Evolutionary conservation across 1,140 invertebrate genomes (phyloP), one percentile per base, ranked within the genome.

Genomic region (Drosophila repleta): DNA sequence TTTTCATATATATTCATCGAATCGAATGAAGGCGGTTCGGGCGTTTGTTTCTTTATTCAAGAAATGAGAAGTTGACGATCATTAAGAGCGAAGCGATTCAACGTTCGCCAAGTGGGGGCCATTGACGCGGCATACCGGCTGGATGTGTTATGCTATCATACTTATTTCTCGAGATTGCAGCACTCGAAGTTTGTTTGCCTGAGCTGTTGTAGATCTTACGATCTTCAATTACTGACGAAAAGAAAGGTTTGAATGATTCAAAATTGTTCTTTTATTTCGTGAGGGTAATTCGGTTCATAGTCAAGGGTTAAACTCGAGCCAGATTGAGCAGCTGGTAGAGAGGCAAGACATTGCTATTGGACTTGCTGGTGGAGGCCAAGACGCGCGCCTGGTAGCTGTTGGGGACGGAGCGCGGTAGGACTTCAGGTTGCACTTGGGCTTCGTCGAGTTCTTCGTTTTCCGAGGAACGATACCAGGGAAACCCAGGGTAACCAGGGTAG

Each of bases 321-420:
- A 85, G 69, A 35, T 85, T 85, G 10, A 85, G 60, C 1, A 85
- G 83, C 41, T 87, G 82, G 53, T 83, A 87, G 20, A 88, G 67
- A 4, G 82, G 82, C 60, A 88, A 24, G 0, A 67, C 39, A 11
- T 76, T 78, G 57, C 52, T 62, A 6, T 41, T 76, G 17, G 66
- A 65, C 20, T 80, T 63, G 32, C 55, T 52, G 10, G 62, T 18
- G 73, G 70, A 53, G 73, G 58, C 18, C 24, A 77, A 15, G 11
- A 70, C 37, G 2, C 82, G 73, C 7, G 61, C 79, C 71, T 85
- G 82, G 20, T 82, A 88, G 21, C 76, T 76, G 3, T 37, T 75
- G 1, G 79, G 76, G 20, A 68, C 52, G 37, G 77, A 35, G n/a
- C 62, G 55, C 6, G 39, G 29, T 0, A 55, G 39, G 0, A 67